Evolutionary conservation across 2,797 vertebrate species (phyloP), one percentile per base, ranked within the genome.

Genomic region (Tadarida brasiliensis): DNA sequence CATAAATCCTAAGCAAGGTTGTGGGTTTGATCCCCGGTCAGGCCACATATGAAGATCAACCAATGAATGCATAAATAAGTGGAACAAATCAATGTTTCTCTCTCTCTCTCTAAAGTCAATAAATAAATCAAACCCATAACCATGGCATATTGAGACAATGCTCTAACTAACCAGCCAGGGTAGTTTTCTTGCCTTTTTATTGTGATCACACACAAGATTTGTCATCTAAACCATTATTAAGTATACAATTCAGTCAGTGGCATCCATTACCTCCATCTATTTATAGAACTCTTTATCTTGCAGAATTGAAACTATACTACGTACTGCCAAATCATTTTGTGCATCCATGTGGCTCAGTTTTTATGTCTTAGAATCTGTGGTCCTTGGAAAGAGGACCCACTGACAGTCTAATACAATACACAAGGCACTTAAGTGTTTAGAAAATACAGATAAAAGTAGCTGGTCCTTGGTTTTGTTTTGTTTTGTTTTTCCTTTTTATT

Each of bases 401-500:
- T 71, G 65, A 44, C 3, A 65, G 24, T 61, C 77, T 93, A 24
- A 77, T 67, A 49, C 39, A 63, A 76, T 68, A 73, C 16, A 12
- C 33, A 90, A 30, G 30, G 39, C 47, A 30, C 1, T n/a, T 73
- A 59, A 44, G 8, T 90, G 22, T n/a, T 88, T 95, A 85, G 77
- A 54, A 67, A 71, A 83, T 80, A 65, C 33, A 76, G 44, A 22
- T 33, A 33, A 67, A 73, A 70, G 87, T 87, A 51, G 26, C 16
- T 88, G 11, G 33, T 87, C 33, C 24, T 80, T 83, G 22, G 15
- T 70, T 93, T 87, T 71, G 56, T 95, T 28, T 87, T 71, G 56
- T 95, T 28, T 67, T 28, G 30, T 65, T 7, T 44, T 44, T 44
- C 39, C 39, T 44, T 44, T 44, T 44, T 44, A 44, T 44, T 87